Conservation (phyloP, 2,888 invertebrate species). For the Pheosia tremula region DNA sequence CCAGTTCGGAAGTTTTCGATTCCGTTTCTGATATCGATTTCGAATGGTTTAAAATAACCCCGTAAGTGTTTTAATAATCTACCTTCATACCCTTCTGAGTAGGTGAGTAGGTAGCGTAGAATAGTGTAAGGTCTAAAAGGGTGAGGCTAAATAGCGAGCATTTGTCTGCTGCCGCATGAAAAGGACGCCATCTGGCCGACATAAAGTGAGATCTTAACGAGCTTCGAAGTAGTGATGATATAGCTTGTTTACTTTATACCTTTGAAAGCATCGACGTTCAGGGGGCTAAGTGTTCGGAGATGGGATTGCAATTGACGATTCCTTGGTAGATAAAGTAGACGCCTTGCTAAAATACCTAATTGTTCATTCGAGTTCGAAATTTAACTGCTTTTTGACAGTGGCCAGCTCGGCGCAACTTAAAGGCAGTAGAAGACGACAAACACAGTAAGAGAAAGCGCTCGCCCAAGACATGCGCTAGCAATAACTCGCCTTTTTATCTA, state of each 20-base stretch:
- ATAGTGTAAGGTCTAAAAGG: constrained; percentile 4
- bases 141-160: constrained; percentile 4
- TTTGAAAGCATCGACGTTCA: not conserved
- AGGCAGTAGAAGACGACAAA: too few relatives aligned
- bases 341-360: too few relatives aligned
- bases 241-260: not conserved
- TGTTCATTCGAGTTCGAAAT: too few relatives aligned
- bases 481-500: too few relatives aligned
- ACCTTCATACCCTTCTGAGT: constrained; percentile 2
- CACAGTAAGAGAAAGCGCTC: too few relatives aligned
- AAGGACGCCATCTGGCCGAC: constrained; percentile 4
- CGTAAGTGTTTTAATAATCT: constrained; percentile 6
- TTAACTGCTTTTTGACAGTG: too few relatives aligned
- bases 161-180: constrained; percentile 2
- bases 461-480: too few relatives aligned
- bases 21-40: too few relatives aligned
- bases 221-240: not conserved
- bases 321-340: too few relatives aligned
- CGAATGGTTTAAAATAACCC: too few relatives aligned
- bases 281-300: not conserved
- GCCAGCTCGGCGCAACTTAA: too few relatives aligned
- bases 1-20: too few relatives aligned
- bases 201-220: not conserved
- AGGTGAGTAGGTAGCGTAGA: not conserved
- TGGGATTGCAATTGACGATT: not conserved